A percentile compares a stretch with the other conserved stretches of the same genome.
These are phyloP conservation scores for Atrichornis clamosus DNA, from an alignment of 2,113 vertebrate genomes.

Conservation along the genomic window DNA sequence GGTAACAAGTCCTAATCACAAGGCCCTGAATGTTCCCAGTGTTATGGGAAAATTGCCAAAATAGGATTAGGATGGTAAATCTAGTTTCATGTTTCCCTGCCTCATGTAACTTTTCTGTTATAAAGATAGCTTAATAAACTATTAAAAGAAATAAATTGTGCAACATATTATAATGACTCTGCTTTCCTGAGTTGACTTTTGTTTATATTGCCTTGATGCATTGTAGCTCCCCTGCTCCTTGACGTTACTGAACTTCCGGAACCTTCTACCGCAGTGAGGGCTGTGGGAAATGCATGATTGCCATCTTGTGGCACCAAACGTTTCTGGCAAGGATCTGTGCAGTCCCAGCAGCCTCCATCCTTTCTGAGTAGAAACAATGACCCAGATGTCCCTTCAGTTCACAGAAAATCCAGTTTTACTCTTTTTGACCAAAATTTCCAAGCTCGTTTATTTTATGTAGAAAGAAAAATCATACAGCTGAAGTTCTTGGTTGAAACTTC, in stretches of 20 bases:
- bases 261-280: background rate
- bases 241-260: conserved; percentile 40
- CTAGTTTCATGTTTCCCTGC: background rate
- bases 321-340: background rate
- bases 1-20: background rate
- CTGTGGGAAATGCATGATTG: conserved; percentile 14
- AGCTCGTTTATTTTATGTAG: background rate
- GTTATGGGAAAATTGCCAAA: conserved; percentile 18
- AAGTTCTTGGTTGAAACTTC: background rate
- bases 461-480: background rate
- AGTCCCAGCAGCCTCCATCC: background rate
- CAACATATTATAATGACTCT: background rate
- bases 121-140: conserved; percentile 7
- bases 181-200: background rate
- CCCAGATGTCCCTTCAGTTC: background rate
- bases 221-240: background rate
- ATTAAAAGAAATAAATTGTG: background rate
- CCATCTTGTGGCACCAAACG: conserved; percentile 48
- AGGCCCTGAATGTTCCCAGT: background rate
- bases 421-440: background rate
- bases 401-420: background rate
- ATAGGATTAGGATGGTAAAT: background rate
- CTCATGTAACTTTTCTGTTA: background rate
- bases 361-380: background rate
- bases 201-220: background rate